Conservation (phyloP, 2,888 invertebrate genomes). For the Belgica antarctica region DNA sequence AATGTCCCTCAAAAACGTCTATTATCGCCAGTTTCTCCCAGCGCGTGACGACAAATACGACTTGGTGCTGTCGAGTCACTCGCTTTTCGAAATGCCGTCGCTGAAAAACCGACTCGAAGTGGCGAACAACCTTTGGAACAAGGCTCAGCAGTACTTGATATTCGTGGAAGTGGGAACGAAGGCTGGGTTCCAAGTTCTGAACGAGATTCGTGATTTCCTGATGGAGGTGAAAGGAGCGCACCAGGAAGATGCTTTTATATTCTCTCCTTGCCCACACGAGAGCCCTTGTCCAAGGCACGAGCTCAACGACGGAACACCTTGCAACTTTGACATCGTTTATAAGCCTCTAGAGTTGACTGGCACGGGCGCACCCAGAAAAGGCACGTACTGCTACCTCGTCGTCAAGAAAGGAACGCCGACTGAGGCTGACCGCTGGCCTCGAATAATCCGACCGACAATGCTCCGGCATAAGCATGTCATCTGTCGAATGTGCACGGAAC, state of each 20-base stretch:
- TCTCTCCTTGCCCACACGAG: slow-evolving; percentile 88
- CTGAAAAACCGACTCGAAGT: slow-evolving; percentile 65
- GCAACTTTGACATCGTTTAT: slow-evolving; percentile 72
- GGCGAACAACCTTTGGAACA: slow-evolving; percentile 78
- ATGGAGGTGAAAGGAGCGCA: slow-evolving; percentile 57
- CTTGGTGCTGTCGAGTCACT: slow-evolving; percentile 76
- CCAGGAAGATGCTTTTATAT: slow-evolving; percentile 57
- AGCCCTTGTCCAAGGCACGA: slow-evolving; percentile 69
- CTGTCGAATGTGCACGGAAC: slow-evolving; percentile 73
- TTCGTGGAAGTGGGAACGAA: slow-evolving; percentile 81
- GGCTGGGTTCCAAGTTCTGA: slow-evolving; percentile 75
- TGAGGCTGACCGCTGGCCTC: slow-evolving; percentile 64
- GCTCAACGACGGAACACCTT: slow-evolving; percentile 65
- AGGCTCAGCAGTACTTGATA: slow-evolving; percentile 77
- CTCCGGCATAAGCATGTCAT: slow-evolving; percentile 69
- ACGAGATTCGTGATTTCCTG: slow-evolving; percentile 81
- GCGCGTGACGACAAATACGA: slow-evolving; percentile 64
- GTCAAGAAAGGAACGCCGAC: slow-evolving; percentile 70
- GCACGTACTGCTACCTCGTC: slow-evolving; percentile 76
- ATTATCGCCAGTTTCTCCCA: slow-evolving; percentile 79
- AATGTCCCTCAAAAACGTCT: slow-evolving; percentile 62
- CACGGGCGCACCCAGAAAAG: slow-evolving; percentile 55
- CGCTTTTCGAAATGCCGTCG: slow-evolving; percentile 75
- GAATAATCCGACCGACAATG: slow-evolving; percentile 71
- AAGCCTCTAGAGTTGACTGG: slow-evolving; percentile 59